Evolutionary conservation across 2,797 vertebrate species (phyloP).

Genomic region (Eurystomus glaucurus): DNA sequence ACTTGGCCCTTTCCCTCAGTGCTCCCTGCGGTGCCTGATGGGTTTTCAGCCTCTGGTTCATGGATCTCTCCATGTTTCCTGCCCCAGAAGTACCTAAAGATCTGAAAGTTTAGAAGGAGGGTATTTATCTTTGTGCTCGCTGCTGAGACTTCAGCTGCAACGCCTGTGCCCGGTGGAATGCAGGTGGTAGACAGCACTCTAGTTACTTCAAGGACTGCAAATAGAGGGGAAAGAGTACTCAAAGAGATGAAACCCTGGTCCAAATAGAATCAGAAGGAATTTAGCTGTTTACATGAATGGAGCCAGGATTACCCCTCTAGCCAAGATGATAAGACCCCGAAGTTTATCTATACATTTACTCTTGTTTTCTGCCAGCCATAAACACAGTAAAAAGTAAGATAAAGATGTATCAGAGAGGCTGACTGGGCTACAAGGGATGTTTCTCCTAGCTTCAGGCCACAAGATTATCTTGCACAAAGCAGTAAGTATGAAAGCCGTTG

Average conservation of each 20-base stretch:
- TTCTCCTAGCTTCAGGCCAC: slow-evolving; percentile 4
- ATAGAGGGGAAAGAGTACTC: not conserved
- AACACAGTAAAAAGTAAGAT: slow-evolving; percentile 60
- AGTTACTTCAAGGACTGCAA: slow-evolving; percentile 69
- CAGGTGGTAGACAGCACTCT: slow-evolving; percentile 42
- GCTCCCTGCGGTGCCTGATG: not conserved
- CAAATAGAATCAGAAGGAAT: slow-evolving; percentile 68
- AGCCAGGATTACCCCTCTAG: slow-evolving; percentile 46
- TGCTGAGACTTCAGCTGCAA: not conserved
- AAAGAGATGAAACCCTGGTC: slow-evolving; percentile 19
- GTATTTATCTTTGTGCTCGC: not conserved
- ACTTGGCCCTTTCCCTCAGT: not conserved
- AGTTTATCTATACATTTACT: slow-evolving; percentile 74
- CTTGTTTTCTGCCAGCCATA: slow-evolving; percentile 74
- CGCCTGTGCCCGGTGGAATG: not conserved
- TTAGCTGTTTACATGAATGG: slow-evolving; percentile 62
- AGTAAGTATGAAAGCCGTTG: not conserved
- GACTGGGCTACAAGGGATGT: slow-evolving; percentile 34
- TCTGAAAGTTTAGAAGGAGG: not conserved
- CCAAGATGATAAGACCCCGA: slow-evolving; percentile 37
- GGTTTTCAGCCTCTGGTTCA: not conserved
- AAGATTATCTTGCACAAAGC: slow-evolving; percentile 45
- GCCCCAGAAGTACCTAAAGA: not conserved
- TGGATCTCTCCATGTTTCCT: not conserved
- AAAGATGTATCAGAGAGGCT: slow-evolving; percentile 59